These are phyloP conservation scores for Nymphalis urticae DNA, from an alignment of 2,888 invertebrate species.

Conservation along the genomic window DNA sequence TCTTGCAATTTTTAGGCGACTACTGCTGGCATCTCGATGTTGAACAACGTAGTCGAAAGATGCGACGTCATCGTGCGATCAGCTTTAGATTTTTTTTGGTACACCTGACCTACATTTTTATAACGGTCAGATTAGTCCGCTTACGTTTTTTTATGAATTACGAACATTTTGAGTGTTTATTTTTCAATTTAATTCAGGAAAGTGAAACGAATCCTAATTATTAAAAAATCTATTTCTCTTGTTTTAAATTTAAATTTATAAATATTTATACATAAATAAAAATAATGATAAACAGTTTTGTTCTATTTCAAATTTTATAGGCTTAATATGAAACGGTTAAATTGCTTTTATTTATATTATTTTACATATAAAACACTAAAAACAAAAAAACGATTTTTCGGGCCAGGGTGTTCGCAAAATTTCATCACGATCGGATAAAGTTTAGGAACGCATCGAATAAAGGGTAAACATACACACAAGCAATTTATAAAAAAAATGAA, in stretches of 20 bases:
- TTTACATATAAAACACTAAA: no score
- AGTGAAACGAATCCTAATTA: slow-evolving; percentile 17
- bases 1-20: slow-evolving; percentile 57
- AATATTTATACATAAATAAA: no score
- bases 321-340: no score
- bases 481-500: no score
- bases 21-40: slow-evolving; percentile 18
- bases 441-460: no score
- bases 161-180: slow-evolving; percentile 20
- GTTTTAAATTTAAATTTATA: no score
- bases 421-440: no score
- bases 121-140: slow-evolving; percentile 49
- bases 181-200: slow-evolving; percentile 13
- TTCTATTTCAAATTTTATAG: neutral
- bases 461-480: no score
- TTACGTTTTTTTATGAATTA: slow-evolving; percentile 31
- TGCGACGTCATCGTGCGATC: slow-evolving; percentile 43
- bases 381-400: no score
- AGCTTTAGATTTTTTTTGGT: slow-evolving; percentile 44
- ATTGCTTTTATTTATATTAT: no score
- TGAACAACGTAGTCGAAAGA: slow-evolving; percentile 28
- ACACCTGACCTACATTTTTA: slow-evolving; percentile 48
- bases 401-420: no score
- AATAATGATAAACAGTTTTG: neutral
- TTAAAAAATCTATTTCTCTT: slow-evolving; percentile 4